These are phyloP conservation scores for Xanthorhoe designata DNA, from an alignment of 2,888 invertebrate genomes.

Conservation along the genomic window DNA sequence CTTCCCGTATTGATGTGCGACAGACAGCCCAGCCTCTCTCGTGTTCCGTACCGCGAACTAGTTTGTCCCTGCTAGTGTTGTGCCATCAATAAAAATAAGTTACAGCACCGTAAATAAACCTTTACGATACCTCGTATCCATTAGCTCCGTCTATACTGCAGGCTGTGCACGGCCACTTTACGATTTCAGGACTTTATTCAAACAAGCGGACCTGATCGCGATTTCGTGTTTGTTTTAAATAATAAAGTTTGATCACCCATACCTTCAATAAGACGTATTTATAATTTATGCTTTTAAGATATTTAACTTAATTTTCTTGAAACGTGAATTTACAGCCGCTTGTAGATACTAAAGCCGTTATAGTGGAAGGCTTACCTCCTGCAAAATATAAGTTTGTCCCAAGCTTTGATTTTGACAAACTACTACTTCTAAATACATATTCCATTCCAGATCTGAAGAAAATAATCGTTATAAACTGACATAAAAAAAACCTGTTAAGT, in stretches of 20 bases:
- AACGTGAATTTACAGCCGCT: not conserved
- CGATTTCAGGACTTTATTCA: slow-evolving; percentile 42
- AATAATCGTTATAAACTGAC: too few species aligned
- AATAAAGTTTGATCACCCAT: not conserved
- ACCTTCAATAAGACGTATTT: slow-evolving; percentile 15
- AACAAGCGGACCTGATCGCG: slow-evolving; percentile 1
- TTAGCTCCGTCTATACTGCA: slow-evolving; percentile 46
- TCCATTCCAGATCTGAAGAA: too few species aligned
- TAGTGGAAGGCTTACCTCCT: too few species aligned
- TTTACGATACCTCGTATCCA: slow-evolving; percentile 62
- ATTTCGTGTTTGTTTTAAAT: not conserved
- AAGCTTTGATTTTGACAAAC: too few species aligned
- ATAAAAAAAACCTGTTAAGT: too few species aligned
- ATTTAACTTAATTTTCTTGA: not conserved
- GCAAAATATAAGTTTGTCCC: too few species aligned
- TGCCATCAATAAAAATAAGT: slow-evolving; percentile 64
- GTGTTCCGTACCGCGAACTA: slow-evolving; percentile 56
- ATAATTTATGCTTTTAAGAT: not conserved
- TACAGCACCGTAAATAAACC: slow-evolving; percentile 65
- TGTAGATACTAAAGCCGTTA: too few species aligned
- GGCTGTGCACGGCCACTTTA: slow-evolving; percentile 53
- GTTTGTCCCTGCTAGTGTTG: slow-evolving; percentile 63
- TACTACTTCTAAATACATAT: too few species aligned
- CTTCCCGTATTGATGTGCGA: slow-evolving; percentile 76
- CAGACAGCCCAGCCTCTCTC: slow-evolving; percentile 58